Evolutionary conservation across 2,888 invertebrate species (phyloP).

Genomic region (Gisinianus flammeolus): DNA sequence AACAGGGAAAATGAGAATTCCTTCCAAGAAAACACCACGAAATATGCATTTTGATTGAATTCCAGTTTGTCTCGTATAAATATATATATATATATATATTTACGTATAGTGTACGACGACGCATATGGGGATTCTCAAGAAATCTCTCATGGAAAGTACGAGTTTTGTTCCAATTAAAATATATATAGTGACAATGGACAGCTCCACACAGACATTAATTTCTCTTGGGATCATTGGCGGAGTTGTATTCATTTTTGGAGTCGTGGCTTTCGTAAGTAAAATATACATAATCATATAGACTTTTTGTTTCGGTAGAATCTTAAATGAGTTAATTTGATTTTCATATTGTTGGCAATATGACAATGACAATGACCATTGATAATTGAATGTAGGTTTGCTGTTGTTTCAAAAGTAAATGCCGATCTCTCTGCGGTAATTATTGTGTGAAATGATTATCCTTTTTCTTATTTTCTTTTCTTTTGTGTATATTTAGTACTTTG

Average conservation of each 20-base stretch:
- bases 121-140: no score
- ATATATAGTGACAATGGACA: no score
- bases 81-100: no score
- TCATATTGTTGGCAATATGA: not conserved
- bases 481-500: not conserved
- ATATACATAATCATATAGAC: not conserved
- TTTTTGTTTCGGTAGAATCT: not conserved
- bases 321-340: not conserved
- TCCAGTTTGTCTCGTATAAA: no score
- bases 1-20: not conserved
- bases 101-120: no score
- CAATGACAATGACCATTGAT: not conserved
- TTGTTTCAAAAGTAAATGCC: conserved; percentile 11
- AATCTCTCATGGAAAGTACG: not conserved
- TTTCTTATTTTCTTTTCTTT: not conserved
- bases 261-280: conserved; percentile 15
- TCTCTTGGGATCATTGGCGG: conserved; percentile 22
- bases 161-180: no score
- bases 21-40: not conserved
- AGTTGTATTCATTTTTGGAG: not conserved
- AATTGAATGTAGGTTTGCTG: conserved; percentile 15
- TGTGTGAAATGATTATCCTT: not conserved
- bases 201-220: not conserved
- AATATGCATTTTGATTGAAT: no score
- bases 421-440: conserved; percentile 1